These are phyloP conservation scores for Erpornis zantholeuca DNA, from an alignment of 2,113 vertebrate species.

Conservation along the genomic window DNA sequence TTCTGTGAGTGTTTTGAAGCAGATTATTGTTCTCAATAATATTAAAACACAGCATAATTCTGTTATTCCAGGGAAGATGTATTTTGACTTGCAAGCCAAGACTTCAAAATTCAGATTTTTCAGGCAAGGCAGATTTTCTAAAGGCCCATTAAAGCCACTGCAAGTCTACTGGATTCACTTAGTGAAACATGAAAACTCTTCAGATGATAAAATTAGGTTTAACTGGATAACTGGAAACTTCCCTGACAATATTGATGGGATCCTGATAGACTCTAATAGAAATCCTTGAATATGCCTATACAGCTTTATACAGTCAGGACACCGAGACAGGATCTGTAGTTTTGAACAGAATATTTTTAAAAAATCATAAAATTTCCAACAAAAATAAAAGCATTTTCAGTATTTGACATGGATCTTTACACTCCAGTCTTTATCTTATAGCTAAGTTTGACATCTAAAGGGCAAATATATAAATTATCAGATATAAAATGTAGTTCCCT, in stretches of 20 bases:
- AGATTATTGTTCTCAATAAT: neutral
- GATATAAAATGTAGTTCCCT: neutral
- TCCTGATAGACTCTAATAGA: rapidly evolving
- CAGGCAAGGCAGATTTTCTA: neutral
- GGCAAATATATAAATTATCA: neutral
- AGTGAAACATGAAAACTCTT: neutral
- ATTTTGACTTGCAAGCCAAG: neutral
- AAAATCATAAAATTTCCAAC: neutral
- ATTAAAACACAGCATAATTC: neutral
- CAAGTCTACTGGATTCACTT: neutral
- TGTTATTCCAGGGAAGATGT: neutral
- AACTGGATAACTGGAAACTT: neutral
- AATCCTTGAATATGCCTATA: neutral
- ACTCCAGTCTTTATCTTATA: neutral
- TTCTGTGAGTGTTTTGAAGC: neutral
- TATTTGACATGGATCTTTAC: neutral
- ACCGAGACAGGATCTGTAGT: neutral
- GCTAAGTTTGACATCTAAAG: neutral
- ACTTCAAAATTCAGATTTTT: neutral
- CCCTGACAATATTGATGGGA: neutral
- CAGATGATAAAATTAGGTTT: neutral
- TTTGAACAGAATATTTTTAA: neutral
- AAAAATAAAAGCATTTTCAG: neutral
- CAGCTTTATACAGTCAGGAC: neutral
- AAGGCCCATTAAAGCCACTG: neutral